Evolutionary conservation across 1,140 invertebrate species (phyloP).

Genomic region (Rhyzopertha dominica): DNA sequence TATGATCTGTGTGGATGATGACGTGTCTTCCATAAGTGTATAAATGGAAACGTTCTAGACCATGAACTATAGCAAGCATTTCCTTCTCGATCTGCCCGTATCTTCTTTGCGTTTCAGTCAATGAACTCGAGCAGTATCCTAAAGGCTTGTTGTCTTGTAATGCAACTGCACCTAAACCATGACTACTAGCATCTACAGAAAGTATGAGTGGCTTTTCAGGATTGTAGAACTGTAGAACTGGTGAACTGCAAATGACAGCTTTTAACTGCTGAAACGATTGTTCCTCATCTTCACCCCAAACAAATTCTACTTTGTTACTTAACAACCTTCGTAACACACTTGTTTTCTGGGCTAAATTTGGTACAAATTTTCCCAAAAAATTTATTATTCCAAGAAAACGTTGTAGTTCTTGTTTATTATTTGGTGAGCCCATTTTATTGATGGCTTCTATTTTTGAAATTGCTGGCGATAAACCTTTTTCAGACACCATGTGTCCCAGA

Average conservation of each 20-base stretch:
- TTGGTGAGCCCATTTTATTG: slow-evolving; percentile 21
- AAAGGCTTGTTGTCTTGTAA: slow-evolving; percentile 34
- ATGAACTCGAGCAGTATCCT: slow-evolving; percentile 32
- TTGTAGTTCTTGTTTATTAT: slow-evolving; percentile 31
- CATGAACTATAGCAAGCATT: slow-evolving; percentile 48
- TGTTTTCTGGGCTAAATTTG: slow-evolving; percentile 28
- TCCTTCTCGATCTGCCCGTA: slow-evolving; percentile 48
- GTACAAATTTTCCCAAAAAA: slow-evolving; percentile 31
- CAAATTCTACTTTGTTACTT: slow-evolving; percentile 14
- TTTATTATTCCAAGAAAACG: slow-evolving; percentile 34
- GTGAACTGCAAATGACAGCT: too few relatives aligned
- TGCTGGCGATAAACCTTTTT: slow-evolving; percentile 34
- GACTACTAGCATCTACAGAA: slow-evolving; percentile 15
- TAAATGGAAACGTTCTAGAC: slow-evolving; percentile 41
- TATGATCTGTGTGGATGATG: slow-evolving; percentile 42
- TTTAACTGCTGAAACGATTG: too few relatives aligned
- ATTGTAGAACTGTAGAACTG: too few relatives aligned
- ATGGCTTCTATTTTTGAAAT: slow-evolving; percentile 30
- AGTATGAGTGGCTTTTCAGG: too few relatives aligned
- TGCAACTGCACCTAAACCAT: slow-evolving; percentile 27
- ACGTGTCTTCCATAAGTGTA: slow-evolving; percentile 42
- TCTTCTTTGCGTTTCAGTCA: slow-evolving; percentile 24
- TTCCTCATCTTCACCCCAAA: slow-evolving; percentile 24
- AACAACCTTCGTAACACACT: slow-evolving; percentile 11
- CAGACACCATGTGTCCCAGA: slow-evolving; percentile 36